Evolutionary conservation across 64 coral and sea anemone genomes (phyloP).

Genomic region (Dendronephthya gigantea): DNA sequence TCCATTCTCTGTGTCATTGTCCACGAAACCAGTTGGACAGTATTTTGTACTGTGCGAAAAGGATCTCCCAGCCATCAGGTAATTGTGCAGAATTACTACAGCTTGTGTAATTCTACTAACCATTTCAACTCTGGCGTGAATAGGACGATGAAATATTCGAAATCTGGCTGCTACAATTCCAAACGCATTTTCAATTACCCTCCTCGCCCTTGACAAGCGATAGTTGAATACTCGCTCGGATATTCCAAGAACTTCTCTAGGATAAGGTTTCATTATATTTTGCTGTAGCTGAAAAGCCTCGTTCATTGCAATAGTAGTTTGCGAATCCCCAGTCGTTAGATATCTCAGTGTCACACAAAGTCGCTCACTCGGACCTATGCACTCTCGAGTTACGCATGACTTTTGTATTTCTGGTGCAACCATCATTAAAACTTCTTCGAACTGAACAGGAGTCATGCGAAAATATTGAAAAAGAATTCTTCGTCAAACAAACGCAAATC

Average conservation of each 20-base stretch:
- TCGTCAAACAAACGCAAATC: neutral
- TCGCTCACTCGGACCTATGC: neutral
- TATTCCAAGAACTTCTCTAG: neutral
- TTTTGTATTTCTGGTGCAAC: neutral
- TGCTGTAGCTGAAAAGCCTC: conserved; percentile 1
- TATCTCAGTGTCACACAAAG: neutral
- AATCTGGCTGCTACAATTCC: neutral
- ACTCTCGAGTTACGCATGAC: neutral
- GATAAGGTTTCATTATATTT: conserved; percentile 8
- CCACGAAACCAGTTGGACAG: too few species aligned
- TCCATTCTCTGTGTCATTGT: too few species aligned
- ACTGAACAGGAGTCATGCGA: conserved; percentile 13
- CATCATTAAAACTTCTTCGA: neutral
- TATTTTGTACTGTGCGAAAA: too few species aligned
- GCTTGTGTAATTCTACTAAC: too few species aligned
- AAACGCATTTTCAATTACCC: conserved; percentile 2
- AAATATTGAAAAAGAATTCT: neutral
- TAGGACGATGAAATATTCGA: neutral
- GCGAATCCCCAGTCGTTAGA: neutral
- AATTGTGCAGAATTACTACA: too few species aligned
- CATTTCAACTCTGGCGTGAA: neutral
- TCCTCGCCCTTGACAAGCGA: too few species aligned
- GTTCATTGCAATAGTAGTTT: conserved; percentile 1
- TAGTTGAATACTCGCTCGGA: conserved; percentile 4
- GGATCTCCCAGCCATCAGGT: too few species aligned